phyloP scores from a whole-genome alignment of 2,113 vertebrate species.

The Eulemur macaco region DNA sequence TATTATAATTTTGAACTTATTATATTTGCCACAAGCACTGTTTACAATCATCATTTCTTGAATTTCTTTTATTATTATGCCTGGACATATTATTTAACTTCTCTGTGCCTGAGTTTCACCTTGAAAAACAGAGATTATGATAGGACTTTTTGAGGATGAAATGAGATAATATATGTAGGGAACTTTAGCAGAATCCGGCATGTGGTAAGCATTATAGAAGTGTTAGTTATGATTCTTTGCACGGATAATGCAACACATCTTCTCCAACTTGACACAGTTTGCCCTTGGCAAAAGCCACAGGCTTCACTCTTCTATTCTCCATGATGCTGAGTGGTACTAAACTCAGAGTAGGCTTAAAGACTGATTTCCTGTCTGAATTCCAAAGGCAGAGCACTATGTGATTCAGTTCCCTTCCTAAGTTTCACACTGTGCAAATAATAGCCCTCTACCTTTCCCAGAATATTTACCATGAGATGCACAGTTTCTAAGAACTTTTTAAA shows the following conservation, averaged over 20 bases:
- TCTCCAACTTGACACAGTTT: background rate
- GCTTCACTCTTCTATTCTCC: background rate
- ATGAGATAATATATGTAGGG: rapidly evolving
- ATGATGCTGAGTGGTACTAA: background rate
- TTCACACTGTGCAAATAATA: background rate
- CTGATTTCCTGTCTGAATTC: background rate
- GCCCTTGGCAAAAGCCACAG: rapidly evolving
- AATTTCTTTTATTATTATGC: background rate
- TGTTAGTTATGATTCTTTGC: background rate
- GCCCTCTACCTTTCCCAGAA: background rate
- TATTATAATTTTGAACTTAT: background rate
- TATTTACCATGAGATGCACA: background rate
- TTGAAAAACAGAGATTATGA: background rate
- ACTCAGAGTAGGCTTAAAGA: background rate
- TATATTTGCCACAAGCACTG: background rate
- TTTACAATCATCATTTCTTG: background rate
- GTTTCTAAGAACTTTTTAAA: background rate
- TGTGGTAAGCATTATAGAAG: background rate
- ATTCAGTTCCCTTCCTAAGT: background rate
- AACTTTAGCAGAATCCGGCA: background rate
- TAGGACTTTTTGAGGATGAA: background rate
- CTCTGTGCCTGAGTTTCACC: background rate
- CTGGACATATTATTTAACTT: background rate
- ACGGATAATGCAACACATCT: background rate
- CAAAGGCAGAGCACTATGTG: background rate